A percentile compares a stretch with the other conserved stretches of the same genome.
Conservation (phyloP, 2,113 vertebrate species). For the Gasterosteus nipponicus region DNA sequence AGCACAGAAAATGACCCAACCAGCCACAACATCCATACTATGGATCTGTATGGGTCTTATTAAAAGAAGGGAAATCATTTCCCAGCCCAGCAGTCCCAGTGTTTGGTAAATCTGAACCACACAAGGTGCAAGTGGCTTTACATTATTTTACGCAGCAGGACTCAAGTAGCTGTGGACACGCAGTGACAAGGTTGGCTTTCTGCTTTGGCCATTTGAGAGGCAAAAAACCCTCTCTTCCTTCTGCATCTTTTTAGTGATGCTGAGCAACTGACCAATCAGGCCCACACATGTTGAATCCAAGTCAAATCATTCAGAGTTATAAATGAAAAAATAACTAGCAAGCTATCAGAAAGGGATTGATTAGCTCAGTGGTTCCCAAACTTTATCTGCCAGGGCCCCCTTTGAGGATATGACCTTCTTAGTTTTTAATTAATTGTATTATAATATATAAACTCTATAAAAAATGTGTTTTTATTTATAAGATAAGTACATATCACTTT, state of each 20-base stretch:
- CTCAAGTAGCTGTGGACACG: slow-evolving; percentile 4
- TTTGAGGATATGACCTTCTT: no score
- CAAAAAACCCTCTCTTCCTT: neutral
- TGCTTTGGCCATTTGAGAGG: neutral
- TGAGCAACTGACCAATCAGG: neutral
- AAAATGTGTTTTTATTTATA: no score
- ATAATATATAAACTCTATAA: no score
- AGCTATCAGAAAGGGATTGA: neutral
- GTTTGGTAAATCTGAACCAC: neutral
- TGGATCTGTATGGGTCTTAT: neutral
- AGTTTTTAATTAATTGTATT: no score
- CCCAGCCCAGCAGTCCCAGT: neutral
- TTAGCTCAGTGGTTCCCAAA: neutral
- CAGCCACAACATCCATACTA: neutral
- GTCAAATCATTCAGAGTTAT: no score
- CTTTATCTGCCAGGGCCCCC: no score
- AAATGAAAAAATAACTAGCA: neutral
- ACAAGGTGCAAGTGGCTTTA: slow-evolving; percentile 2
- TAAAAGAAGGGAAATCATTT: neutral
- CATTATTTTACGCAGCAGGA: neutral
- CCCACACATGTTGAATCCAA: neutral
- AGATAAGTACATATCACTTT: no score
- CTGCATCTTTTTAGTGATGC: neutral
- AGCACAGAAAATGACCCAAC: neutral
- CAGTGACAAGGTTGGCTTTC: neutral